Base-by-base conservation (phyloP, 2,113 vertebrate species). In the Phalacrocorax carbo region DNA sequence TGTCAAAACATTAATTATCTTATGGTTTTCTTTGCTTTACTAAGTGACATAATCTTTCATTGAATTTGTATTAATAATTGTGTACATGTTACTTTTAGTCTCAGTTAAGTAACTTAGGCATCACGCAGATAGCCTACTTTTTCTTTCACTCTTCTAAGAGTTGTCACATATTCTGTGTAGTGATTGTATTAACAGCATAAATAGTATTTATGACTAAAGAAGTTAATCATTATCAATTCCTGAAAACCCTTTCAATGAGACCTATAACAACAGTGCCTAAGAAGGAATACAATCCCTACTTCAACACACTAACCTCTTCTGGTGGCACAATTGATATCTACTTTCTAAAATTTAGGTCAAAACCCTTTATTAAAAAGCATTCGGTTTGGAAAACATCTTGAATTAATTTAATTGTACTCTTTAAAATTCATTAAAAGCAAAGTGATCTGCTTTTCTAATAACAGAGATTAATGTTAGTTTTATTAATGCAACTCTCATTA, bases 391-490 rank as follows among this genome's bases (percentile, higher is more conserved):
- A 92, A 91, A 55, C 4, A 68, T 84, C 30, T 82, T 80, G 36
- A 87, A 83, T 78, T 40, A 52, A 88, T 91, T 88, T 93, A 86
- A 81, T 77, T 95, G 44, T 76, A 65, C 11, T 60, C 76, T 82
- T 84, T 72, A 82, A 88, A 96, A 90, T 46, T 46, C 9, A 49
- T 44, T 93, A 58, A 66, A 87, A 90, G 8, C 7, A 60, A 92
- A 79, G 94, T 38, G 11, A 58, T 27, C 21, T 70, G 20, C 5
- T 66, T 89, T 81, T 92, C 36, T 73, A 80, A n/a, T 72, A 71
- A 40, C 42, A 72, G 40, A 88, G 80, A 95, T 95, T 93, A 81
- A 77, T 94, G 73, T 75, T 95, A 88, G 21, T 93, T 94, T 96
- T 95, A 65, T 15, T 95, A 90, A 95, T 94, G 48, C 83, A 94